phyloP scores from a whole-genome alignment of 1,140 invertebrate genomes.

The Nylanderia fulva region DNA sequence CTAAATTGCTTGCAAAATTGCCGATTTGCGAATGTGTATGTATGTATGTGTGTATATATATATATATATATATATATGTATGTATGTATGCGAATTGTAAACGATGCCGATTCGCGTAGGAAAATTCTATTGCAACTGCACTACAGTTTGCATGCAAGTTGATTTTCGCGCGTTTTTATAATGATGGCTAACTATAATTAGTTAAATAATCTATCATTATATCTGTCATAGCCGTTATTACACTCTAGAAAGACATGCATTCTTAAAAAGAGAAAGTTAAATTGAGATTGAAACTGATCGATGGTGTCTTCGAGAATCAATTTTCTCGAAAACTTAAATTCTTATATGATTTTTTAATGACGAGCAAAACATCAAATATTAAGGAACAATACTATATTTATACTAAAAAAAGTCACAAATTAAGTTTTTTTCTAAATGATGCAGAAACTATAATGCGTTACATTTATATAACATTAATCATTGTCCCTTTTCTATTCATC shows the following conservation, averaged over 20 bases:
- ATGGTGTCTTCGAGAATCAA: neutral
- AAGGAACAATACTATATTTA: neutral
- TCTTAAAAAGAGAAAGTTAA: neutral
- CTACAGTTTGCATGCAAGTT: neutral
- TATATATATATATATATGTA: no score
- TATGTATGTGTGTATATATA: neutral
- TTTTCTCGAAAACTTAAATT: neutral
- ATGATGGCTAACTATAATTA: neutral
- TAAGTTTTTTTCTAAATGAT: neutral
- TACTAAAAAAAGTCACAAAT: neutral
- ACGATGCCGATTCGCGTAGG: neutral
- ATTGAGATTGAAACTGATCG: neutral
- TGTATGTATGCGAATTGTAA: neutral
- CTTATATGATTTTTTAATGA: neutral
- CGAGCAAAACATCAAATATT: neutral
- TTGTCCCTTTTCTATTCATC: neutral
- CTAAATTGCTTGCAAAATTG: constrained; percentile 10
- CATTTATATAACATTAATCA: neutral
- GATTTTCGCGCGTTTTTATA: neutral
- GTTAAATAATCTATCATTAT: neutral
- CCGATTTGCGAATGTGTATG: neutral
- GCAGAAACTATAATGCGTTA: neutral
- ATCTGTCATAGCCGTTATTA: neutral
- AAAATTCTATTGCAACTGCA: neutral
- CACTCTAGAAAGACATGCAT: neutral